Evolutionary conservation across 64 coral and sea anemone genomes (phyloP).

Genomic region (Stylophora pistillata): DNA sequence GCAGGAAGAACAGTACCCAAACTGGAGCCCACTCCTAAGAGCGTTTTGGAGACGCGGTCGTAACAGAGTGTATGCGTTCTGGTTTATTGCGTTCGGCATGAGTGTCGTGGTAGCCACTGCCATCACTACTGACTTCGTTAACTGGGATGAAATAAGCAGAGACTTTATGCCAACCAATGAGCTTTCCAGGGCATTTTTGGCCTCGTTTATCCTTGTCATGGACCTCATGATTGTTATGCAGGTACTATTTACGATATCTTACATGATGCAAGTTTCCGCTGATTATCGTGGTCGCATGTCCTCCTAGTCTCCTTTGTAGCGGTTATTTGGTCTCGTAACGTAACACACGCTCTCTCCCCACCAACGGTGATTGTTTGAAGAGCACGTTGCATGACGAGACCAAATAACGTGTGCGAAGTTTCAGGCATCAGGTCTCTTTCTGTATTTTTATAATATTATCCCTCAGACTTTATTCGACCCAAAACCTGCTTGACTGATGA

Average conservation of each 20-base stretch:
- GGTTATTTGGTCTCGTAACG: no score
- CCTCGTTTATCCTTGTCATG: slow-evolving; percentile 76
- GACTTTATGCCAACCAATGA: slow-evolving; percentile 81
- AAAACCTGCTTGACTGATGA: no score
- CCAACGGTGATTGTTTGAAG: no score
- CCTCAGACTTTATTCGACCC: no score
- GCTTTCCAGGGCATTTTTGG: slow-evolving; percentile 62
- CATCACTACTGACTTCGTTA: slow-evolving; percentile 60
- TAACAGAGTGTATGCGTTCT: slow-evolving; percentile 70
- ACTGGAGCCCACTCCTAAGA: slow-evolving; percentile 61
- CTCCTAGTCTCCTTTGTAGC: no score
- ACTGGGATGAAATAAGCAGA: slow-evolving; percentile 73
- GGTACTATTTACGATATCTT: slow-evolving; percentile 5
- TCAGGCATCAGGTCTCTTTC: no score
- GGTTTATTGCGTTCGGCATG: slow-evolving; percentile 55
- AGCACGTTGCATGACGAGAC: no score
- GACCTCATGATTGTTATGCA: slow-evolving; percentile 77
- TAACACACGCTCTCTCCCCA: no score
- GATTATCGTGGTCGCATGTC: no score
- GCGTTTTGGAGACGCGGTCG: slow-evolving; percentile 59
- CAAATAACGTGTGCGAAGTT: no score
- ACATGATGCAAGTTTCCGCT: neutral
- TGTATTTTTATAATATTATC: no score
- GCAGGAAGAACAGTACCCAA: slow-evolving; percentile 65
- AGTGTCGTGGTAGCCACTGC: slow-evolving; percentile 61